Evolutionary conservation across 2,888 invertebrate species (phyloP).

Genomic region (Acleris literana): DNA sequence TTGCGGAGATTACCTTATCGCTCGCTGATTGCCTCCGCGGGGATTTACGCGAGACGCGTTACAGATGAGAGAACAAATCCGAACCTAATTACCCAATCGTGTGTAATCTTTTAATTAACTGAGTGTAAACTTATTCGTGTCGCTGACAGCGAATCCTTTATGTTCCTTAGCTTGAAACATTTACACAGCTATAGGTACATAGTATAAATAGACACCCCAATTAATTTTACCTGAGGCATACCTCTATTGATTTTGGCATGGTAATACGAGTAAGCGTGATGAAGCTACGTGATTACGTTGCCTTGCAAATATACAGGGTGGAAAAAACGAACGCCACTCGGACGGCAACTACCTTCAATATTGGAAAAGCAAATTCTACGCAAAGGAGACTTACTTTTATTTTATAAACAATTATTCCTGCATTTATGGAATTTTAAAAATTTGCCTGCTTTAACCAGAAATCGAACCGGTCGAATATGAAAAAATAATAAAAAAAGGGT

Average conservation of each 20-base stretch:
- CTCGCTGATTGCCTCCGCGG: constrained; percentile 50
- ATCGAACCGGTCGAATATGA: too few relatives aligned
- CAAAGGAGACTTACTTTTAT: too few relatives aligned
- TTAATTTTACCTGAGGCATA: not conserved
- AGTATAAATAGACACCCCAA: not conserved
- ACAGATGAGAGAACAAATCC: constrained; percentile 73
- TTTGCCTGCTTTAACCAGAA: too few relatives aligned
- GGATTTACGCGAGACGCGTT: constrained; percentile 54
- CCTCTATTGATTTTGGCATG: not conserved
- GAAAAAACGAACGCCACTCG: too few relatives aligned
- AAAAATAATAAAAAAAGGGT: too few relatives aligned
- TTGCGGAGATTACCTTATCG: constrained; percentile 16
- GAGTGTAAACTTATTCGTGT: constrained; percentile 69
- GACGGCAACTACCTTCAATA: too few relatives aligned
- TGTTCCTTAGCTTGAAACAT: constrained; percentile 42
- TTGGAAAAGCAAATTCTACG: too few relatives aligned
- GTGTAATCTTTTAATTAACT: constrained; percentile 80
- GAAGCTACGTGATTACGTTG: not conserved
- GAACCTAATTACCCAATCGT: constrained; percentile 74
- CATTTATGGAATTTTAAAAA: too few relatives aligned
- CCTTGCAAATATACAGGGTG: not conserved
- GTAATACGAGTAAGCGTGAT: too few relatives aligned
- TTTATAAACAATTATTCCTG: too few relatives aligned
- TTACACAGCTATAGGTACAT: constrained; percentile 12
- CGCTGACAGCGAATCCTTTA: constrained; percentile 55